These are phyloP conservation scores for Drosophila insularis DNA, from an alignment of 1,140 invertebrate species.

Conservation along the genomic window DNA sequence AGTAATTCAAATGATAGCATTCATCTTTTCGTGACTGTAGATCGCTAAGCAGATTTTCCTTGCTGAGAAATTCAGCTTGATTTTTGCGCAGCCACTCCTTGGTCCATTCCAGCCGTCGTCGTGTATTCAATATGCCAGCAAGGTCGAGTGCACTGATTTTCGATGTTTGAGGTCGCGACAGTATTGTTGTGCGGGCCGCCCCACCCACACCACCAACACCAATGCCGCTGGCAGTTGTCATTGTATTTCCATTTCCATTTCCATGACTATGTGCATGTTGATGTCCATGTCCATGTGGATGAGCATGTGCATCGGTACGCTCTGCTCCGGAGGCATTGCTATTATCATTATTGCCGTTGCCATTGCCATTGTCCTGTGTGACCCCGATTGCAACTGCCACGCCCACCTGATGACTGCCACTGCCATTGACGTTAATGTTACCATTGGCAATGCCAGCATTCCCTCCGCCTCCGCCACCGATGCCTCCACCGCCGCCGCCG, in stretches of 20 bases:
- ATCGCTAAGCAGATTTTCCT: conserved; percentile 74
- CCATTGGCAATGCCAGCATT: conserved; percentile 14
- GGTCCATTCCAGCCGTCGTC: conserved; percentile 75
- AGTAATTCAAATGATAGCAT: conserved; percentile 80
- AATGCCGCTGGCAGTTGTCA: conserved; percentile 12
- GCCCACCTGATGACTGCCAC: conserved; percentile 65
- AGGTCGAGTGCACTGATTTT: conserved; percentile 75
- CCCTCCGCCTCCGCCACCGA: conserved; percentile 15
- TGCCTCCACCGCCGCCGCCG: neutral
- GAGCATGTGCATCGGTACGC: conserved; percentile 42
- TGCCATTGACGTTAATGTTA: conserved; percentile 14
- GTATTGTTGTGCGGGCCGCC: conserved; percentile 65
- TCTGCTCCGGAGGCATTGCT: conserved; percentile 59
- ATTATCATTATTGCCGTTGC: conserved; percentile 52
- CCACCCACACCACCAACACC: conserved; percentile 44
- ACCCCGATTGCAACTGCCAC: conserved; percentile 63
- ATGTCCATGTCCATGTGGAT: neutral
- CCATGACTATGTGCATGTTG: neutral
- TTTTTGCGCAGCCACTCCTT: conserved; percentile 81
- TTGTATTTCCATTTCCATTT: conserved; percentile 11
- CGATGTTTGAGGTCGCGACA: conserved; percentile 65
- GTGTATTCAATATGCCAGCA: conserved; percentile 74
- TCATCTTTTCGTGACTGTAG: conserved; percentile 78
- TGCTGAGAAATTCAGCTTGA: conserved; percentile 73
- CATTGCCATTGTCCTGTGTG: conserved; percentile 70